phyloP scores from a whole-genome alignment of 2,113 vertebrate genomes.

The Sinocyclocheilus anophthalmus region DNA sequence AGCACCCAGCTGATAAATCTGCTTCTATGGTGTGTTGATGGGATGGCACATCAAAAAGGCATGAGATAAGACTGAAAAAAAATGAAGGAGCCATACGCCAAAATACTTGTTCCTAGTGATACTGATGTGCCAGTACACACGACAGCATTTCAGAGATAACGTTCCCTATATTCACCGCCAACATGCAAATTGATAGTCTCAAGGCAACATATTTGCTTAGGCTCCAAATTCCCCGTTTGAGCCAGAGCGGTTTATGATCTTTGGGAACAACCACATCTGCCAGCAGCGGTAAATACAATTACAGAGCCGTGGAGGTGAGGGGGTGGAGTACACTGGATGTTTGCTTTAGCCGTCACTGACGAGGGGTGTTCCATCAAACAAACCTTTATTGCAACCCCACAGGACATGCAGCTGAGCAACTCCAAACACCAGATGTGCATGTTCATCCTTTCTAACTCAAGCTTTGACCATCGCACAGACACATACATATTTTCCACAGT shows the following conservation, averaged over 20 bases:
- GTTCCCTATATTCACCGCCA: neutral
- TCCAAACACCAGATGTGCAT: conserved; percentile 27
- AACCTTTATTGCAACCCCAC: conserved; percentile 12
- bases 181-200: neutral
- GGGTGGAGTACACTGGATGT: conserved; percentile 21
- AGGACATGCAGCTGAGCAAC: neutral
- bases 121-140: neutral
- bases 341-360: conserved; percentile 41
- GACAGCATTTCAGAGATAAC: neutral
- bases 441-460: conserved; percentile 1
- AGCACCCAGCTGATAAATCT: neutral
- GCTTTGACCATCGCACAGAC: neutral
- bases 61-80: neutral
- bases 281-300: conserved; percentile 24
- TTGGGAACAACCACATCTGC: conserved; percentile 17
- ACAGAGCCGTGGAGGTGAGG: neutral
- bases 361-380: conserved; percentile 21
- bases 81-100: neutral
- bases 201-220: neutral
- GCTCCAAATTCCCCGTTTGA: neutral
- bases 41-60: neutral
- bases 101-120: neutral
- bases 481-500: neutral
- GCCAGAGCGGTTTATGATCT: neutral
- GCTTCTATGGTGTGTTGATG: neutral